A percentile compares a stretch with the other conserved stretches of the same genome.
phyloP scores from a whole-genome alignment of 53 echinoderm and acorn worm species.

The Pentamera pediparva region DNA sequence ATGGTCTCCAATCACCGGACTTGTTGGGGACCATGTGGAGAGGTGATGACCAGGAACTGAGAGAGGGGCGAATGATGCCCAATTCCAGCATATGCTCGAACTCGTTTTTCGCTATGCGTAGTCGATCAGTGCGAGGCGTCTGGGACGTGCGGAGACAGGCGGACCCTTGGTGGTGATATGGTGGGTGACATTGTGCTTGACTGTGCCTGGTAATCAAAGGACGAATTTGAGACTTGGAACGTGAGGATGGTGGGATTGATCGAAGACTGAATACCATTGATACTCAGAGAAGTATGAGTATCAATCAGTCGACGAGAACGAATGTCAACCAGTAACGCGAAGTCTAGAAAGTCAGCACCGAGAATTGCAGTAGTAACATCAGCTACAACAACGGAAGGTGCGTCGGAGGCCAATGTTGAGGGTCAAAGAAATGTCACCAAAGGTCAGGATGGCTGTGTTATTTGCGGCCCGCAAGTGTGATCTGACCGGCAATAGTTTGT shows the following conservation, averaged over 20 bases:
- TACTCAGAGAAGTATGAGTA: slow-evolving; percentile 26
- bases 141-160: not conserved
- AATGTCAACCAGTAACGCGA: slow-evolving; percentile 26
- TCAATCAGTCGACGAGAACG: slow-evolving; percentile 33
- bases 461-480: slow-evolving; percentile 32
- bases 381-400: slow-evolving; percentile 20
- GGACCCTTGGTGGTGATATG: slow-evolving; percentile 1
- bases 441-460: slow-evolving; percentile 11
- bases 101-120: not conserved
- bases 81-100: too few relatives aligned
- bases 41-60: too few relatives aligned
- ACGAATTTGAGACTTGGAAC: not conserved
- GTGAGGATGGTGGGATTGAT: not conserved
- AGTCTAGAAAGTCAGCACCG: slow-evolving; percentile 48
- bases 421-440: slow-evolving; percentile 28
- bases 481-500: slow-evolving; percentile 6
- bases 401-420: too few relatives aligned
- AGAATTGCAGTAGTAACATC: slow-evolving; percentile 33
- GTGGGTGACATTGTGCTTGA: not conserved
- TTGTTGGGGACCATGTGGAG: too few relatives aligned
- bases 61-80: slow-evolving; percentile 23
- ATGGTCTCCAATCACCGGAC: too few relatives aligned
- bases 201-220: not conserved
- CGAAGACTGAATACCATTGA: slow-evolving; percentile 17
- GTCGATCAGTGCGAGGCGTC: not conserved